Conservation (phyloP, 2,113 vertebrate genomes). For the Halichoeres trimaculatus region DNA sequence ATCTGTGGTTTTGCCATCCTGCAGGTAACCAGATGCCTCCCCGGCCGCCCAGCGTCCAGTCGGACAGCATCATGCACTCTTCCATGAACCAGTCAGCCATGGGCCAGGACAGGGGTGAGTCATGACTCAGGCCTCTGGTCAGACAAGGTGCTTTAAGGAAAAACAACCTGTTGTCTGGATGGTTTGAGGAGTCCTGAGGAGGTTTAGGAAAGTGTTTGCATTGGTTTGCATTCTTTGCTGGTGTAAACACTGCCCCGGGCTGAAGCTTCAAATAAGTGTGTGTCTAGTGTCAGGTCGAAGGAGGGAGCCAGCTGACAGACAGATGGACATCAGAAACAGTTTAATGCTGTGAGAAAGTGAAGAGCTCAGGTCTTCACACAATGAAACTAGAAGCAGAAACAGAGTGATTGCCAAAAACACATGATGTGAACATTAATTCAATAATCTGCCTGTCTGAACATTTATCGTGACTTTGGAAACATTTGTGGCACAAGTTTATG, state of each 20-base stretch:
- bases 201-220: slow-evolving; percentile 33
- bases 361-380: slow-evolving; percentile 2
- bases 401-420: no score
- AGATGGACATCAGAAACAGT: background rate
- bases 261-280: slow-evolving; percentile 36
- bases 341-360: slow-evolving; percentile 28
- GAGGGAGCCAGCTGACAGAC: slow-evolving; percentile 14
- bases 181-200: slow-evolving; percentile 10
- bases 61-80: slow-evolving; percentile 94
- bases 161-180: background rate
- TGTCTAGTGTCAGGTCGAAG: slow-evolving; percentile 37
- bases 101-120: slow-evolving; percentile 94
- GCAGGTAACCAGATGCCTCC: slow-evolving; percentile 98
- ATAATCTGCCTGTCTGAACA: no score
- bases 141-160: background rate
- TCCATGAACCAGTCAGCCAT: slow-evolving; percentile 95
- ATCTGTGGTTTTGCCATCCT: background rate
- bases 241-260: slow-evolving; percentile 38
- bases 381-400: no score
- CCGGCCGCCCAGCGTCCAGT: slow-evolving; percentile 96
- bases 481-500: no score
- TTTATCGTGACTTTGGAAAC: no score
- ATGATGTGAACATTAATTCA: no score
- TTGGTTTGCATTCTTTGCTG: slow-evolving; percentile 24
- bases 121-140: background rate